These are phyloP conservation scores for Noctua pronuba DNA, from an alignment of 2,888 invertebrate genomes.

Conservation along the genomic window DNA sequence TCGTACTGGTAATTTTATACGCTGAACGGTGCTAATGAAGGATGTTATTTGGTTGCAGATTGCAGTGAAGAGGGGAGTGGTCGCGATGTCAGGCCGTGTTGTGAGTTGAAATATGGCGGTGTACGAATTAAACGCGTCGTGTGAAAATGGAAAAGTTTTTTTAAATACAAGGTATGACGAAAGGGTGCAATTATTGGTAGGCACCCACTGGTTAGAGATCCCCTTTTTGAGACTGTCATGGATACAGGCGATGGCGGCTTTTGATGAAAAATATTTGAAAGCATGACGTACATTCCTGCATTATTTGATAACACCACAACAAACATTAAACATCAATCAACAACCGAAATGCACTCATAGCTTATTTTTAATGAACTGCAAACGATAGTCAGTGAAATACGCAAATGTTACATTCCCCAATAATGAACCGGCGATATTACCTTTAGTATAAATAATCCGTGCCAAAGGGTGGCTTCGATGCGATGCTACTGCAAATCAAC, in stretches of 20 bases:
- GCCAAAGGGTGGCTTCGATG: slow-evolving; percentile 89
- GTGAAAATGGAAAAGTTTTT: slow-evolving; percentile 54
- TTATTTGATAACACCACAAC: slow-evolving; percentile 29
- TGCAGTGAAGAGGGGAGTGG: slow-evolving; percentile 64
- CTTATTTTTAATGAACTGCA: slow-evolving; percentile 88
- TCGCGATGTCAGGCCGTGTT: slow-evolving; percentile 56
- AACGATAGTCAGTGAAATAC: slow-evolving; percentile 86
- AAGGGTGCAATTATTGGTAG: slow-evolving; percentile 25
- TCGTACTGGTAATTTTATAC: slow-evolving; percentile 76
- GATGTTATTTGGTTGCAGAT: slow-evolving; percentile 67
- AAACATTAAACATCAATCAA: slow-evolving; percentile 55
- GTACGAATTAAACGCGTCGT: slow-evolving; percentile 53
- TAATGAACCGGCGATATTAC: slow-evolving; percentile 90
- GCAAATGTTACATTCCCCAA: slow-evolving; percentile 89
- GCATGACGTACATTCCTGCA: neutral
- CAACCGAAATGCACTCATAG: slow-evolving; percentile 65
- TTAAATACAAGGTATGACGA: slow-evolving; percentile 33
- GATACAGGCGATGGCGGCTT: too few relatives aligned
- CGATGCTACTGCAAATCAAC: slow-evolving; percentile 89
- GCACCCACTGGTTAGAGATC: neutral
- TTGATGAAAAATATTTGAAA: neutral
- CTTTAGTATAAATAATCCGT: slow-evolving; percentile 90
- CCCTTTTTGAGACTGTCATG: neutral
- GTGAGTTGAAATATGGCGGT: slow-evolving; percentile 52
- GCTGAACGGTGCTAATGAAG: slow-evolving; percentile 62